These are phyloP conservation scores for Drosophila kambysellisi DNA, from an alignment of 2,888 invertebrate genomes.

Conservation along the genomic window DNA sequence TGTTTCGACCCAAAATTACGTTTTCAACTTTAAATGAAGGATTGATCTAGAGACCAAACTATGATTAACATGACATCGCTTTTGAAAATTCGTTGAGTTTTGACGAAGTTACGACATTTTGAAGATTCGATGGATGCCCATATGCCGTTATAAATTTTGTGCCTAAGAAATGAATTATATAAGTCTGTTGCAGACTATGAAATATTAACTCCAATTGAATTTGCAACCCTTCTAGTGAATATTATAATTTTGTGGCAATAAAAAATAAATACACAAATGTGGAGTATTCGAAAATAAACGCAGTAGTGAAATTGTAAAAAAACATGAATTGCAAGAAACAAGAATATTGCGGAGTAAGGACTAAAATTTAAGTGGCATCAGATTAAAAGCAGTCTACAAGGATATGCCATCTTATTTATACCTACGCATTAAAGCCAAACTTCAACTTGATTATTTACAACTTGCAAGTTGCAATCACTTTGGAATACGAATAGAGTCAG, in stretches of 20 bases:
- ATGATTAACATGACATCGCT: too few species aligned
- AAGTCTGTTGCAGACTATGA: too few species aligned
- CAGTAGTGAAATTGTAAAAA: not conserved
- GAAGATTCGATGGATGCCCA: too few species aligned
- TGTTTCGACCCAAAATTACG: too few species aligned
- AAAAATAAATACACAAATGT: not conserved
- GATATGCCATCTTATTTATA: not conserved
- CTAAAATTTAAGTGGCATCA: not conserved
- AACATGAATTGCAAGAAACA: not conserved
- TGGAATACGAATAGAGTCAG: not conserved
- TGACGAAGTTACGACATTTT: too few species aligned
- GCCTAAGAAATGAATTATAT: too few species aligned
- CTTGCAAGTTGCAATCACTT: not conserved
- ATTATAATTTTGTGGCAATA: not conserved
- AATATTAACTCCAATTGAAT: too few species aligned
- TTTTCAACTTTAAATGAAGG: too few species aligned
- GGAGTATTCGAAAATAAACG: not conserved
- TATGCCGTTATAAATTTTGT: too few species aligned
- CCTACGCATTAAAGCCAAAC: not conserved
- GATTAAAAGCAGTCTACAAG: not conserved
- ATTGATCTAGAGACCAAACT: too few species aligned
- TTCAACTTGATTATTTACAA: not conserved
- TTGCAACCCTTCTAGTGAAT: not conserved
- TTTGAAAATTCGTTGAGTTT: too few species aligned
- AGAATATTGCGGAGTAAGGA: not conserved